Conservation (phyloP, 2,113 vertebrate species). For the Ammodytes marinus region DNA sequence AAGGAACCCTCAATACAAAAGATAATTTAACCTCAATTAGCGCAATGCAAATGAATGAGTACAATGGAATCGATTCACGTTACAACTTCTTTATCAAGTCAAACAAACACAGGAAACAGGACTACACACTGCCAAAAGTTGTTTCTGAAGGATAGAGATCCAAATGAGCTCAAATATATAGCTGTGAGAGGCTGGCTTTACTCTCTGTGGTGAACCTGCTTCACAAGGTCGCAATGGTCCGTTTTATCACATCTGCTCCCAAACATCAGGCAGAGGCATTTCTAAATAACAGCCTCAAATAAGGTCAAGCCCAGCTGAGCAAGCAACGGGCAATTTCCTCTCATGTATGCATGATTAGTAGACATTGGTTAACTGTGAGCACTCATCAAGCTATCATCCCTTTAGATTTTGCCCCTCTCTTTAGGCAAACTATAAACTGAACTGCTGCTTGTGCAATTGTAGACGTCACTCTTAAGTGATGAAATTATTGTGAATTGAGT, state of each 20-base stretch:
- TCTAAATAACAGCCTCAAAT: conserved; percentile 55
- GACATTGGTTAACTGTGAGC: conserved; percentile 24
- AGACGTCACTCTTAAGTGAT: conserved; percentile 25
- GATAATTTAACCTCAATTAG: not conserved
- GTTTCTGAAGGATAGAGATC: not conserved
- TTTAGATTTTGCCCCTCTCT: conserved; percentile 9
- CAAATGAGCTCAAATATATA: not conserved
- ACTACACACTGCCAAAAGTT: not conserved
- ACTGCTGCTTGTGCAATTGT: conserved; percentile 9
- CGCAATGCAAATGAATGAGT: not conserved
- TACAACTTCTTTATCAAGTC: not conserved
- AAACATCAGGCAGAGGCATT: conserved; percentile 55
- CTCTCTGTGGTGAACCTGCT: not conserved
- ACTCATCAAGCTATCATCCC: conserved; percentile 21
- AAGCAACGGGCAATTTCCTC: conserved; percentile 41
- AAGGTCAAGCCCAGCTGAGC: conserved; percentile 43
- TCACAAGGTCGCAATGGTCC: conserved; percentile 12
- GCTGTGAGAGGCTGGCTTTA: not conserved
- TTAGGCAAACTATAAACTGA: conserved; percentile 15
- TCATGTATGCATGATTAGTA: conserved; percentile 52
- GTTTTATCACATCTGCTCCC: conserved; percentile 34
- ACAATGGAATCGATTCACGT: conserved; percentile 7
- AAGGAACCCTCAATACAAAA: not conserved
- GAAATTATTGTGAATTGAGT: conserved; percentile 49
- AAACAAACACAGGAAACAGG: not conserved